Percentiles rank a stretch among this genome's conserved stretches.
Evolutionary conservation across 1,140 invertebrate species (phyloP).

Genomic region (Anastrepha ludens): DNA sequence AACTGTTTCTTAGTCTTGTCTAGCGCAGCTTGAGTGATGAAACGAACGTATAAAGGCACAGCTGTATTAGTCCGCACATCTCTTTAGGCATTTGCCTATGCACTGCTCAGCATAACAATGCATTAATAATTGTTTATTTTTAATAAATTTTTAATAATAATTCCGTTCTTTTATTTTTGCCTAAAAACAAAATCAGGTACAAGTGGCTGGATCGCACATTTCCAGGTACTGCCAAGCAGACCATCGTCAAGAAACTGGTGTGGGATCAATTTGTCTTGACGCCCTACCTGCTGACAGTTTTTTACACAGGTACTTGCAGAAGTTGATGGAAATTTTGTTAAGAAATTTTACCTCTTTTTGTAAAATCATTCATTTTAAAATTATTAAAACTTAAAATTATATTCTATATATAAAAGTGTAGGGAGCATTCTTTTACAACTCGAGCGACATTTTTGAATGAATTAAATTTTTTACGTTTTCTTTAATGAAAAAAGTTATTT

Average conservation of each 20-base stretch:
- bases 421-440: too few species aligned
- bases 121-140: background rate
- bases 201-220: conserved; percentile 84
- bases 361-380: background rate
- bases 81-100: background rate
- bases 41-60: background rate
- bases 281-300: conserved; percentile 81
- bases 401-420: too few species aligned
- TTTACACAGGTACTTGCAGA: conserved; percentile 80
- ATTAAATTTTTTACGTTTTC: too few species aligned
- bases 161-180: background rate
- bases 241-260: conserved; percentile 82
- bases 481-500: too few species aligned
- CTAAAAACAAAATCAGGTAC: conserved; percentile 78
- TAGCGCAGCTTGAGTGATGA: background rate
- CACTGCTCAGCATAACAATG: background rate
- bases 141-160: background rate
- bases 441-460: too few species aligned
- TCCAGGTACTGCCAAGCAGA: conserved; percentile 79
- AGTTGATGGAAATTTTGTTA: background rate
- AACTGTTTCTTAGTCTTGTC: background rate
- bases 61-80: background rate
- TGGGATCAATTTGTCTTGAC: conserved; percentile 87
- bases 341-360: background rate
- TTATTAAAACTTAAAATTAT: too few species aligned